Evolutionary conservation across 2,113 vertebrate species (phyloP), one percentile per base, ranked within the genome.

Genomic region (Cyprinodon brontotheroides): DNA sequence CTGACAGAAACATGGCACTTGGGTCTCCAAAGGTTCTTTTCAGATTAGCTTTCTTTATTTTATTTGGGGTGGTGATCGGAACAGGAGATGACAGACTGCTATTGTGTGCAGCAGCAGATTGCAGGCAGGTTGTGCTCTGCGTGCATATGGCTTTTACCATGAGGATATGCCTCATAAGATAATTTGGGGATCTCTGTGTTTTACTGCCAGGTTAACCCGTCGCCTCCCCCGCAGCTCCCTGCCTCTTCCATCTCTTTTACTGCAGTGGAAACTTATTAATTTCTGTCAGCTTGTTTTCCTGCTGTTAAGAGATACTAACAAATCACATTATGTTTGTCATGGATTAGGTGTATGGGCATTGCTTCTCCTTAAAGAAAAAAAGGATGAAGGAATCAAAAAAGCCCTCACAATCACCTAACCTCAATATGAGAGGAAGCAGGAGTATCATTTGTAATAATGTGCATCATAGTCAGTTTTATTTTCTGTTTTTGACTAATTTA

Each of bases 191-290:
- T 94, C 91, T 94, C 91, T 95, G 65, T 94, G 93, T 96, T 95
- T 94, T 81, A 87, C 91, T 95, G 94, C 95, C 95, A 95, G 94
- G 94, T 92, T 84, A 92, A 72, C 72, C 71, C 80, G 72, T 80
- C 79, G 68, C 86, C 89, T 73, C 83, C 81, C 74, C 83, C 83
- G 74, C 68, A 73, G 37, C 14, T 41, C 72, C 75, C 81, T 80
- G 77, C 86, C 84, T 82, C 77, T 75, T 76, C 67, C 63, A 3
- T 53, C 80, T 80, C 78, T 82, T 71, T 74, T 82, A 67, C 94
- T 77, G 91, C 93, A 84, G 85, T 89, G 85, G 89, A 93, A 82
- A 95, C 94, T 96, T 95, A 95, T 93, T 95, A 94, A 95, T 93
- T 96, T 95, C 93, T 95, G 94, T 92, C 86, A 87, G 82, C 84